A percentile compares a stretch with the other conserved stretches of the same genome.
phyloP scores from a whole-genome alignment of 2,113 vertebrate genomes.

The Hippocampus zosterae region DNA sequence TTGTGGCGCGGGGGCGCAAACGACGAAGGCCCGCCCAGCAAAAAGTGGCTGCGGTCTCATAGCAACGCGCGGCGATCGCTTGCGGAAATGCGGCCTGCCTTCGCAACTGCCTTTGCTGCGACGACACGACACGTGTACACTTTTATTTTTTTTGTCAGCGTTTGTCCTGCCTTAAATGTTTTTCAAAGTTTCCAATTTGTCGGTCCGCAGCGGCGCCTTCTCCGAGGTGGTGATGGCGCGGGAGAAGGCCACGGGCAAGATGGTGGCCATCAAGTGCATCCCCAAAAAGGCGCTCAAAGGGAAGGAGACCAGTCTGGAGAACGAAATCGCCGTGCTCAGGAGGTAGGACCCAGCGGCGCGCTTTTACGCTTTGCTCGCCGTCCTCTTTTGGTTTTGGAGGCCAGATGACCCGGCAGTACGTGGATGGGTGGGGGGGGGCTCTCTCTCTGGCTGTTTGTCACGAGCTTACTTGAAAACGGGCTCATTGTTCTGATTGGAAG shows the following conservation, averaged over 20 bases:
- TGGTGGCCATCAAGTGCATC: slow-evolving; percentile 97
- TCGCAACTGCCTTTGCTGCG: slow-evolving; percentile 36
- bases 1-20: background rate
- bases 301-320: slow-evolving; percentile 97
- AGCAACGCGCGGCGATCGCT: slow-evolving; percentile 62
- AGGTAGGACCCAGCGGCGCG: no score
- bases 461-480: no score
- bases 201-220: slow-evolving; percentile 84
- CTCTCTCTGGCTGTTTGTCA: no score
- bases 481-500: no score
- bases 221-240: slow-evolving; percentile 94
- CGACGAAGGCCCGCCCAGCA: slow-evolving; percentile 18
- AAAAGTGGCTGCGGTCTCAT: slow-evolving; percentile 52
- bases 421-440: no score
- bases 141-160: slow-evolving; percentile 37
- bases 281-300: slow-evolving; percentile 97
- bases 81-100: slow-evolving; percentile 60
- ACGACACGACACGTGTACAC: no score
- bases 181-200: no score
- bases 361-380: no score
- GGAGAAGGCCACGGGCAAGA: slow-evolving; percentile 86
- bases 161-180: slow-evolving; percentile 63
- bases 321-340: slow-evolving; percentile 94
- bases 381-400: no score
- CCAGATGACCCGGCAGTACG: no score